Evolutionary conservation across 2,888 invertebrate species (phyloP).

Genomic region (Seira musarum): DNA sequence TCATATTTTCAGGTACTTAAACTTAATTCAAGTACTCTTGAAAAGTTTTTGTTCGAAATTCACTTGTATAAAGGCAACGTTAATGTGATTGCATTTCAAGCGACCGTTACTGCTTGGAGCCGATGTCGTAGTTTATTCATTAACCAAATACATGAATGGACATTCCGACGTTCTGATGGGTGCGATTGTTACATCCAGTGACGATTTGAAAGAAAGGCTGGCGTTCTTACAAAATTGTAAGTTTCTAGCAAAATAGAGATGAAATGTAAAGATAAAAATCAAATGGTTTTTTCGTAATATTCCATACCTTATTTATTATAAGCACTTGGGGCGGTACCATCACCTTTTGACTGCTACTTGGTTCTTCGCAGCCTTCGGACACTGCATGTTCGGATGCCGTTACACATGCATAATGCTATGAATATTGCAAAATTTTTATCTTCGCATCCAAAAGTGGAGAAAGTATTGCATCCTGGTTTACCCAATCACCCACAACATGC

Average conservation of each 20-base stretch:
- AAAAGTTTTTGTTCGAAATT: too few species aligned
- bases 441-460: slow-evolving; percentile 56
- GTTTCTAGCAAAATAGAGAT: neutral
- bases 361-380: slow-evolving; percentile 76
- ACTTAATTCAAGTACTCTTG: neutral
- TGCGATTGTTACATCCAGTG: slow-evolving; percentile 82
- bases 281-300: neutral
- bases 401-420: slow-evolving; percentile 74
- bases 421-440: slow-evolving; percentile 75
- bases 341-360: slow-evolving; percentile 77
- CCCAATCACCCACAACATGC: slow-evolving; percentile 90
- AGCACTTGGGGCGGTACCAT: slow-evolving; percentile 62
- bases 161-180: slow-evolving; percentile 99
- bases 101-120: slow-evolving; percentile 92
- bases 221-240: slow-evolving; percentile 91
- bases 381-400: slow-evolving; percentile 75
- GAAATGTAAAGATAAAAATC: neutral
- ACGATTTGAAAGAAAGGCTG: slow-evolving; percentile 81
- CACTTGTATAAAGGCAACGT: too few species aligned
- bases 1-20: slow-evolving; percentile 74
- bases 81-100: slow-evolving; percentile 73
- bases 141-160: slow-evolving; percentile 96
- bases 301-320: slow-evolving; percentile 72
- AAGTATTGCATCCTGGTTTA: slow-evolving; percentile 76
- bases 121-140: slow-evolving; percentile 91